These are phyloP conservation scores for Anastrepha ludens DNA, from an alignment of 1,140 invertebrate species.

Conservation along the genomic window DNA sequence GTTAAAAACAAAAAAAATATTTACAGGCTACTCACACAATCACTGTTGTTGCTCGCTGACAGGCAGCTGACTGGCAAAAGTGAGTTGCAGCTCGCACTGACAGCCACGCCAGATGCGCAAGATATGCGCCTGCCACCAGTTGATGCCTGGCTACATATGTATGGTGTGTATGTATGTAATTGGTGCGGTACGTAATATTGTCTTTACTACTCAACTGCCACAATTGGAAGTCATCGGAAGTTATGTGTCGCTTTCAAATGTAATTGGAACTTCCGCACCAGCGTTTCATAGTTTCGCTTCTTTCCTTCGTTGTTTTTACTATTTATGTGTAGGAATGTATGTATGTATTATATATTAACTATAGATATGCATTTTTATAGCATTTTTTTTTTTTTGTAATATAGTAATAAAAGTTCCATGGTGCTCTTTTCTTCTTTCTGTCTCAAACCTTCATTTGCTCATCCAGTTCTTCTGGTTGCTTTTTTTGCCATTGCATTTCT, in stretches of 20 bases:
- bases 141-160: background rate
- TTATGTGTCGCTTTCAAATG: slow-evolving; percentile 53
- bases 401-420: background rate
- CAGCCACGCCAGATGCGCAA: background rate
- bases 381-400: background rate
- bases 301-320: background rate
- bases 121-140: background rate
- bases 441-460: background rate
- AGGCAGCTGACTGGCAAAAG: background rate
- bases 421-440: background rate
- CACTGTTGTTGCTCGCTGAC: background rate
- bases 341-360: background rate
- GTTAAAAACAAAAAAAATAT: background rate
- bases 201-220: background rate
- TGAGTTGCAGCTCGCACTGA: background rate
- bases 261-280: slow-evolving; percentile 50
- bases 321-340: background rate
- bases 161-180: background rate
- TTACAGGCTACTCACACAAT: slow-evolving; percentile 12
- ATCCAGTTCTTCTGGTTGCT: background rate
- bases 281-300: slow-evolving; percentile 17
- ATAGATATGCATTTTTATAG: background rate
- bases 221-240: slow-evolving; percentile 51
- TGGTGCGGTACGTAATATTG: background rate
- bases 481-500: slow-evolving; percentile 5